Evolutionary conservation across 2,797 vertebrate genomes (phyloP), one percentile per base, ranked within the genome.

Genomic region (Erpetoichthys calabaricus): DNA sequence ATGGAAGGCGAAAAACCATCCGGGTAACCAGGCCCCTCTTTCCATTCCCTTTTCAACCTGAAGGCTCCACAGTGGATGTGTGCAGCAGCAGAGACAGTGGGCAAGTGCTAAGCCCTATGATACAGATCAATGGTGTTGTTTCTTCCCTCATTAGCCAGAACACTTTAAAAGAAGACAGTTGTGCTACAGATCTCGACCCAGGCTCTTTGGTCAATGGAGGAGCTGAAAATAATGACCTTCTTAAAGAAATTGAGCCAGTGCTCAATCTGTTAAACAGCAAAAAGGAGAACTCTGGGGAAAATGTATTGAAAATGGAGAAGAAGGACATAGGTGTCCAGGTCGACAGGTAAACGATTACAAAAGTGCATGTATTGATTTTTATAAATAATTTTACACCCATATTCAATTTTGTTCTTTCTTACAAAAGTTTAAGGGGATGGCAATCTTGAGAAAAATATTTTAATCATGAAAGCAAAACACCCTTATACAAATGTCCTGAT

Each of bases 231-330:
- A 91, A 83, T 0, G 89, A 94, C 51, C 80, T 98, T 63, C 85
- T 98, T 64, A 90, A 82, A 74, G 95, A 98, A 73, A 97, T 98
- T 0, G 86, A 95, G 62, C 94, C 95, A 0, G 91, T 98, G 45
- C 78, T 98, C 66, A 86, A 80, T 55, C 86, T 97, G 59, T 89
- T 98, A 74, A 83, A 76, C 62, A 76, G 79, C 70, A 84, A 79
- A 70, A 83, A 76, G 70, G 85, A 84, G 57, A 52, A 87, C 72
- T 80, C 70, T 4, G 81, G 87, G 65, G 86, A 87, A 6, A 81
- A 72, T 8, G 81, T 85, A 67, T 71, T 74, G 71, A 82, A 76
- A 56, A 70, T 70, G 3, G 88, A 85, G 65, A 86, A 78, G 42
- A 85, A 78, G 61, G 94, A 98, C 7, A 87, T 76, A 0, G 91